Conservation (phyloP, 2,888 invertebrate genomes). For the Microctonus hyperodae region DNA sequence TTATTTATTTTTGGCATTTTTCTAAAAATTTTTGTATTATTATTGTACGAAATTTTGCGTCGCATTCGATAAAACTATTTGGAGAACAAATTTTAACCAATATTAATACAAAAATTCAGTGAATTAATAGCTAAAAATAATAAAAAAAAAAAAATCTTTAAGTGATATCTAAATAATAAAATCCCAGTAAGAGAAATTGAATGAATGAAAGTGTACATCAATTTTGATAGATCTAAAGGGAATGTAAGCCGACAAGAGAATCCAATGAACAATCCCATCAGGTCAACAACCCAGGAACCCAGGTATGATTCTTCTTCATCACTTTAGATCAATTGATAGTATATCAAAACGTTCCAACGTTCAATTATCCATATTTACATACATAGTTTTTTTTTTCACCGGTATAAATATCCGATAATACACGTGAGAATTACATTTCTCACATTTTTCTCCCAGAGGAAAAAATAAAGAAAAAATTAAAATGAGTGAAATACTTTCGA, state of each 20-base stretch:
- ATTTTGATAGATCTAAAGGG: slow-evolving; percentile 59
- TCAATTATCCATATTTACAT: background rate
- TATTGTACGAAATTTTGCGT: slow-evolving; percentile 2
- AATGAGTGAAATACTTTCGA: background rate
- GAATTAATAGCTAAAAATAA: background rate
- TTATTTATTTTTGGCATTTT: background rate
- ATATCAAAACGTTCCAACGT: background rate
- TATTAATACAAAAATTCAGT: background rate
- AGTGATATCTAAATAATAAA: background rate
- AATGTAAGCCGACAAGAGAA: slow-evolving; percentile 55
- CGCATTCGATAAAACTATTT: background rate
- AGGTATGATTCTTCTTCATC: slow-evolving; percentile 49
- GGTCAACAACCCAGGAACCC: slow-evolving; percentile 46
- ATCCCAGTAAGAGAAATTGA: background rate
- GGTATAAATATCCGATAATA: background rate
- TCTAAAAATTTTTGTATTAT: background rate
- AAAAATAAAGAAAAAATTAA: background rate
- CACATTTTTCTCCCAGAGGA: background rate
- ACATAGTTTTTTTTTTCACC: background rate
- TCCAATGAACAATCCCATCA: slow-evolving; percentile 43
- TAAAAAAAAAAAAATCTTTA: background rate
- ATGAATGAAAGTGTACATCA: slow-evolving; percentile 45
- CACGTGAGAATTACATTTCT: background rate
- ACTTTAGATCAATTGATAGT: background rate
- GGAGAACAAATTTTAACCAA: background rate